These are phyloP conservation scores for Eulacestoma nigropectus DNA, from an alignment of 2,113 vertebrate species.

Conservation along the genomic window DNA sequence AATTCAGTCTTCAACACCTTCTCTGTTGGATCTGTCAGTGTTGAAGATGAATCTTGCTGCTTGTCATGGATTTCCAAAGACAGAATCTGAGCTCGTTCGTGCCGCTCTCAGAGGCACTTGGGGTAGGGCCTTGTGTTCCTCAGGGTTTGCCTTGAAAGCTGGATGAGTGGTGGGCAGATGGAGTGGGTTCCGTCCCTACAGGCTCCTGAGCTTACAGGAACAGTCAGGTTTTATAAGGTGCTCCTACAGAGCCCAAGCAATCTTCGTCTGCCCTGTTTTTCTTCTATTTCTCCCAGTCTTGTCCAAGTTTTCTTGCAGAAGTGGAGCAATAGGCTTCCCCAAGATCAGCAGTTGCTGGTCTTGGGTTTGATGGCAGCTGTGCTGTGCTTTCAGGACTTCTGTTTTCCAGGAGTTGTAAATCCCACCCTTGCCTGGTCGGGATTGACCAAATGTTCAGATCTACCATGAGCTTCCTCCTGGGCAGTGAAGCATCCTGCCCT, in stretches of 20 bases:
- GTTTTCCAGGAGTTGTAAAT: not conserved
- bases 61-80: not conserved
- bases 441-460: not conserved
- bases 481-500: not conserved
- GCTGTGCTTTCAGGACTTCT: not conserved
- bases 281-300: not conserved
- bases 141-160: not conserved
- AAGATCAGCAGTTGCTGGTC: not conserved
- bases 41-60: not conserved
- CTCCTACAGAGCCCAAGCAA: not conserved
- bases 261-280: not conserved
- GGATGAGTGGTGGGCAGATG: not conserved
- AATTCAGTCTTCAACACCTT: not conserved
- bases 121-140: not conserved
- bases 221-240: not conserved
- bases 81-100: fast-evolving
- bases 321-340: not conserved
- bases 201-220: not conserved
- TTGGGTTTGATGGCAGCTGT: not conserved
- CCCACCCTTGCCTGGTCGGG: not conserved
- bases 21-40: not conserved
- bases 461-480: not conserved
- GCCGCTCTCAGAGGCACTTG: not conserved
- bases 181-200: not conserved
- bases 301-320: not conserved